A percentile compares a stretch with the other conserved stretches of the same genome.
phyloP scores from a whole-genome alignment of 2,888 invertebrate genomes.

The Allophyes oxyacanthae region DNA sequence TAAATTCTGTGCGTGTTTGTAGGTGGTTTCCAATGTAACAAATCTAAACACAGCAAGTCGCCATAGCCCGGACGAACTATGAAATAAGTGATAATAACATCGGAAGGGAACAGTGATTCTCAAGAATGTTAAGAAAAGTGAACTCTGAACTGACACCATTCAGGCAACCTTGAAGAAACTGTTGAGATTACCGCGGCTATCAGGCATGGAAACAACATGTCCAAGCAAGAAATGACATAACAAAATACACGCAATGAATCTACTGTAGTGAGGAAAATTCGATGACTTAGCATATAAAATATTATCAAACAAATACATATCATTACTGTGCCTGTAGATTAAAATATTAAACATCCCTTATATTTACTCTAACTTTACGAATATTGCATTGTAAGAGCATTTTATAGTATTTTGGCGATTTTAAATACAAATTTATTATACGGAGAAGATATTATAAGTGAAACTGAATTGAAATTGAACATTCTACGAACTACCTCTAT shows the following conservation, averaged over 20 bases:
- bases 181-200: conserved; percentile 39
- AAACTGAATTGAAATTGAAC: conserved; percentile 45
- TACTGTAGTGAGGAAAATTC: conserved; percentile 44
- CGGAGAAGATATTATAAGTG: conserved; percentile 37
- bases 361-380: conserved; percentile 63
- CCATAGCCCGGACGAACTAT: conserved; percentile 71
- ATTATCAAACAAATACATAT: conserved; percentile 84
- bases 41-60: conserved; percentile 68
- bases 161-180: conserved; percentile 45
- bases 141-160: conserved; percentile 40
- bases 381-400: conserved; percentile 57
- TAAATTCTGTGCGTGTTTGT: conserved; percentile 57
- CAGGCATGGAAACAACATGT: conserved; percentile 43
- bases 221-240: conserved; percentile 48
- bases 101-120: conserved; percentile 55
- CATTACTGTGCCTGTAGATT: conserved; percentile 84
- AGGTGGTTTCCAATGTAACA: conserved; percentile 62
- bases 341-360: conserved; percentile 69
- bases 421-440: conserved; percentile 47
- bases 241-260: conserved; percentile 55
- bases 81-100: conserved; percentile 64
- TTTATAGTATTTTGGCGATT: conserved; percentile 60
- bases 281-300: conserved; percentile 71
- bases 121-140: conserved; percentile 59
- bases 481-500: conserved; percentile 51